Percentiles rank a stretch among this genome's conserved stretches.
phyloP scores from a whole-genome alignment of 2,113 vertebrate genomes.

The Myotis yumanensis region DNA sequence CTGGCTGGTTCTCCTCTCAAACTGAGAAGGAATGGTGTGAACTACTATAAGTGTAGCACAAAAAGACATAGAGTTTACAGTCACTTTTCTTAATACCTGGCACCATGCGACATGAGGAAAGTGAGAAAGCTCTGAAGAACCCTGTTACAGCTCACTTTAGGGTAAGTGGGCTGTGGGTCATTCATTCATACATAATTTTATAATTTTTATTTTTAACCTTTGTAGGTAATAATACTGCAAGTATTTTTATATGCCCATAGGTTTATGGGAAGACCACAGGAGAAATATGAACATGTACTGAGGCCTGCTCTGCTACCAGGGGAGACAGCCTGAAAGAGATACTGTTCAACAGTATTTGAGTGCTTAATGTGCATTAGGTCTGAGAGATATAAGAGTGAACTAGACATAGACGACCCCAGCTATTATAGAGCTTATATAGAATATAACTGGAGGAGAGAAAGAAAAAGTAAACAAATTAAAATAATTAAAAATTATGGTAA shows the following conservation, averaged over 20 bases:
- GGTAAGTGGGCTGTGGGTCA: background rate
- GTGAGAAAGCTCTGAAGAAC: background rate
- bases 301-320: background rate
- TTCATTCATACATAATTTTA: no score
- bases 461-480: conserved; percentile 21
- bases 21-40: background rate
- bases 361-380: background rate
- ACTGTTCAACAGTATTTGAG: background rate
- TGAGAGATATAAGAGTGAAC: background rate
- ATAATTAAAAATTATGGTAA: background rate
- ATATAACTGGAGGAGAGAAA: conserved; percentile 21
- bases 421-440: background rate
- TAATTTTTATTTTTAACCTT: no score
- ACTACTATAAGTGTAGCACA: background rate
- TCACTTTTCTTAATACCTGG: background rate
- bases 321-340: background rate
- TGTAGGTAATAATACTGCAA: no score
- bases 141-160: background rate
- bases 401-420: background rate
- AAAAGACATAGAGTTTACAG: background rate
- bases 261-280: background rate
- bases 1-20: background rate
- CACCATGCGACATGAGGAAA: background rate
- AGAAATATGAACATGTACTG: background rate
- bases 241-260: no score